Evolutionary conservation across 2,888 invertebrate genomes (phyloP), one percentile per base, ranked within the genome.

Genomic region (Mimas tiliae): DNA sequence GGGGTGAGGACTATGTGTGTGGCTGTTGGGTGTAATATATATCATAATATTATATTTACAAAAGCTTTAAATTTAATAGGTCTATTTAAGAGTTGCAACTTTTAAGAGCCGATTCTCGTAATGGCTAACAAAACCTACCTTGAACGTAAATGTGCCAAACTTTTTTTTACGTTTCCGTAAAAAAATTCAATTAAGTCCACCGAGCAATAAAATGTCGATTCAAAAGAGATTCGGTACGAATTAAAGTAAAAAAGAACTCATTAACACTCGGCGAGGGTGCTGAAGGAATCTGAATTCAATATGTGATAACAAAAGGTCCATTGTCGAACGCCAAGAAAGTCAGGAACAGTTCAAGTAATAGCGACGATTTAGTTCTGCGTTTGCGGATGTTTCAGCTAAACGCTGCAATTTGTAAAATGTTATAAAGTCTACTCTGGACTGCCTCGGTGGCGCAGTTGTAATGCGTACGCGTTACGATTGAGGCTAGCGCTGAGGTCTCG

Each of bases 171-270:
- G n/a, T n/a, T 21, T 65, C 19, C 65, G 21, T 65, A 21, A 65
- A 65, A 65, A 42, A 65, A 65, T 63, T 64, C 66, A 74, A 70
- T 69, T 68, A 74, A 68, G 21, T 27, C 63, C 47, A 53, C 62
- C 19, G 50, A 68, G 68, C 63, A 66, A 50, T 64, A 64, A 63
- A 53, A 53, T 12, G 47, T 12, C 38, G 47, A 64, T 58, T 42
- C 58, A 63, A 63, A 73, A 21, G 51, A 70, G 47, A 62, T 62
- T 52, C 48, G 62, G 16, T 38, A 47, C 27, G 63, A 68, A 65
- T 67, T 66, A 34, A 62, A 70, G 14, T n/a, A 65, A 38, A 65
- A 68, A 69, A 68, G 65, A 63, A 38, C 66, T 72, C 62, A 71
- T 68, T 69, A 67, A 65, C 52, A 68, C 34, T 7, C 2, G 12